Percentiles rank a stretch among this genome's conserved stretches.
phyloP scores from a whole-genome alignment of 1,140 invertebrate genomes.

The Leptinotarsa defecta region DNA sequence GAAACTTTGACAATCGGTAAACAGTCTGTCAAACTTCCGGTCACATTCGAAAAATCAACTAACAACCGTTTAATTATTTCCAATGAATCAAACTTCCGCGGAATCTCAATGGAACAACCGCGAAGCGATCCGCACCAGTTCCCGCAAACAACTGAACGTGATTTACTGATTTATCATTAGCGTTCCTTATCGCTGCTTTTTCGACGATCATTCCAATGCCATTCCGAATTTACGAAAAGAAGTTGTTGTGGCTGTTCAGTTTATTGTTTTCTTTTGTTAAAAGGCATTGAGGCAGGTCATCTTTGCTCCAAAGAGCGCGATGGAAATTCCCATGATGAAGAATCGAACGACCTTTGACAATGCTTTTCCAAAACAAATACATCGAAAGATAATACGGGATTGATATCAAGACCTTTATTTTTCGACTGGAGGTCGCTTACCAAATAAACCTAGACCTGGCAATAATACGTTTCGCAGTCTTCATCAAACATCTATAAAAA shows the following conservation, averaged over 20 bases:
- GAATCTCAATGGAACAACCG: neutral
- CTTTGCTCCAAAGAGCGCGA: neutral
- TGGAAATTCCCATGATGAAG: too few relatives aligned
- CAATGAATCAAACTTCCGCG: neutral
- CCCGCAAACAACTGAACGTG: slow-evolving; percentile 1
- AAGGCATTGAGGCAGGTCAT: neutral
- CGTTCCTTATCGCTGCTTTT: neutral
- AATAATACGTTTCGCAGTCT: too few relatives aligned
- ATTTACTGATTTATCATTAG: slow-evolving; percentile 1
- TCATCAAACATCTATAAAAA: too few relatives aligned
- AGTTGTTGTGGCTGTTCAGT: neutral
- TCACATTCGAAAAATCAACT: neutral
- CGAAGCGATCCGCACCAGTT: neutral
- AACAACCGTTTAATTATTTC: neutral
- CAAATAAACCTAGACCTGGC: too few relatives aligned
- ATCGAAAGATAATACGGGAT: too few relatives aligned
- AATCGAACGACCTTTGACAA: too few relatives aligned
- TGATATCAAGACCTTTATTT: too few relatives aligned
- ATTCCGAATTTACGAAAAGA: neutral
- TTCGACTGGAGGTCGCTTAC: too few relatives aligned
- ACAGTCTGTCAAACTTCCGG: too few relatives aligned
- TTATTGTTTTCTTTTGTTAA: neutral
- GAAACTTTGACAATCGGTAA: too few relatives aligned
- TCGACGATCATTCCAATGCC: neutral
- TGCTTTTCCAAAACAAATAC: too few relatives aligned